A percentile compares a stretch with the other conserved stretches of the same genome.
Conservation (phyloP, 35 echinoderm and acorn worm genomes). For the Apostichopus japonicus region DNA sequence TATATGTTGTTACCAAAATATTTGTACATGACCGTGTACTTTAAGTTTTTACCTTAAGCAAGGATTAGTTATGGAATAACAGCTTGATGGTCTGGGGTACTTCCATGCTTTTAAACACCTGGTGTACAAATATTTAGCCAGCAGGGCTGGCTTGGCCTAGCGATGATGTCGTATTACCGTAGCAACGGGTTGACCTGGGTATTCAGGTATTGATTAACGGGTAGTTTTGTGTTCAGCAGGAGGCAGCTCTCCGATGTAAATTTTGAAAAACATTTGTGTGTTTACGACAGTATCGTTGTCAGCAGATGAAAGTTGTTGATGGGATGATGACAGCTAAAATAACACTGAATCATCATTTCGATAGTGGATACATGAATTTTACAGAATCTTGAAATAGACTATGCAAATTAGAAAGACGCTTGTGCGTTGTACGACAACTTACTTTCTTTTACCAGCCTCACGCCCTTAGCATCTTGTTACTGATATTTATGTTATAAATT, state of each 20-base stretch:
- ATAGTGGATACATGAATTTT: no score
- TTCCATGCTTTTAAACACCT: constrained; percentile 15
- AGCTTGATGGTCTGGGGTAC: background rate
- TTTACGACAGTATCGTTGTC: background rate
- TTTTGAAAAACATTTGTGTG: background rate
- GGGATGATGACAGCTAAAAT: background rate
- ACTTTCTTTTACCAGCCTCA: no score
- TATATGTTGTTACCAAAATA: no score
- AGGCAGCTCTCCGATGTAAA: background rate
- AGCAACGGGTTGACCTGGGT: background rate
- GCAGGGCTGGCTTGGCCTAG: background rate
- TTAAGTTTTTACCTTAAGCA: background rate
- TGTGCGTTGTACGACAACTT: no score
- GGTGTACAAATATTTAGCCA: constrained; percentile 38
- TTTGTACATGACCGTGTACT: background rate
- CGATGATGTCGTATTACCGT: background rate
- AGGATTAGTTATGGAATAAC: background rate
- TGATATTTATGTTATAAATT: no score
- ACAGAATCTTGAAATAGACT: no score
- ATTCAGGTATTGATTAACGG: background rate
- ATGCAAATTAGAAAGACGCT: no score
- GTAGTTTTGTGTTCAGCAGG: background rate
- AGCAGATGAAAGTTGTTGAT: background rate
- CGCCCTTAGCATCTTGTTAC: no score
- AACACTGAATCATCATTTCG: background rate